Evolutionary conservation across 2,113 vertebrate genomes (phyloP), one percentile per base, ranked within the genome.

Genomic region (Mus musculus): DNA sequence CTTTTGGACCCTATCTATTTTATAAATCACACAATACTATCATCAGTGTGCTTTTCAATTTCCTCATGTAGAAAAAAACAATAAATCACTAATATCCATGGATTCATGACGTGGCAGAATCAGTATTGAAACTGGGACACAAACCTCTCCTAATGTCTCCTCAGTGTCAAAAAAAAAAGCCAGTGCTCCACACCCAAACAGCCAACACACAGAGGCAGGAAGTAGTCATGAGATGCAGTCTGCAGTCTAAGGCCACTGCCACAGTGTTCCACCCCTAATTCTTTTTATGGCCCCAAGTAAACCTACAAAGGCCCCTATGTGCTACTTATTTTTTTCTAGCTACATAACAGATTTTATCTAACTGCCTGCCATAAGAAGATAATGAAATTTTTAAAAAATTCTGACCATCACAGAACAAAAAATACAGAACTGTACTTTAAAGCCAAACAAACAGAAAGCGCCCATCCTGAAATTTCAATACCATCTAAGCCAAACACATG

Each of bases 361-460:
- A 80, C 5, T 76, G 56, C 0, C 36, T 81, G 24, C 86, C 52
- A 52, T 72, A 63, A 93, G 24, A 89, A 92, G 24, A 61, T 52
- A 61, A 56, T 3, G 13, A 88, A 61, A 46, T 13, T 22, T 73
- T 63, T 49, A 12, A 72, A 42, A 49, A 76, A 24, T 33, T n/a
- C 39, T 87, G 78, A 69, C 61, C 6, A 54, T 69, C 75, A 89
- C 28, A 69, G 33, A 75, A 95, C 13, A 89, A 75, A 90, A 73
- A 73, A 17, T 14, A 82, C 6, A 49, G 5, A 65, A 46, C 0
- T 61, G 65, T 65, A 71, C 71, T 36, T 39, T 52, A 87, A 61
- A 36, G 82, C 3, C 12, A 73, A 96, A 87, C 24, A 52, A 24
- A 88, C 81, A 94, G 16, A 89, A 95, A 89, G 89, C 17, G 75